Base-by-base conservation (phyloP, 2,888 invertebrate genomes). In the Alloscopus bannaensis region DNA sequence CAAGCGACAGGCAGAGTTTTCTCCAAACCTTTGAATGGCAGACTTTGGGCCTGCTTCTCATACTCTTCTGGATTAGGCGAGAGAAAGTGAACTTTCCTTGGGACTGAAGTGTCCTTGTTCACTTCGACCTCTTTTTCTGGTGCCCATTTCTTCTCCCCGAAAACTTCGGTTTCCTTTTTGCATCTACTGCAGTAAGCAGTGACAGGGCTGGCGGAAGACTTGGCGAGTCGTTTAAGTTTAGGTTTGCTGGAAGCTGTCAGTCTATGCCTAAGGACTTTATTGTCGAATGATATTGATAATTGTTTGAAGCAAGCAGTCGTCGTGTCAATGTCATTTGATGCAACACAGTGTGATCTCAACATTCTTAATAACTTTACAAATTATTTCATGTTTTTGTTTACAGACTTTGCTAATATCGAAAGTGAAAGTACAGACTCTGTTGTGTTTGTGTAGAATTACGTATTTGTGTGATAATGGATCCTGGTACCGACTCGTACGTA, bases 51-150 rank as follows among this genome's bases (percentile, higher is more conserved):
- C 18, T 55, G 36, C 24, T 57, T 68, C 4, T 66, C 59, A 66
- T 40, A 57, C 42, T 57, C 66, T 66, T 75, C 59, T 13, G n/a
- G n/a, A n/a, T n/a, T n/a, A n/a, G n/a, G n/a, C n/a, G n/a, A n/a
- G n/a, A n/a, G n/a, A 45, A 68, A 57, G 1, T 73, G 45, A 50
- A 73, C 73, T 28, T 65, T 65, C n/a, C 29, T 72, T 26, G 31
- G 26, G 31, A 24, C 4, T 22, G 47, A 24, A 8, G 29, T 73
- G 1, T 66, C 75, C 28, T 75, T 75, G 13, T 59, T 65, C n/a
- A 70, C 69, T 8, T 77, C 60, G n/a, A 77, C 69, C 26, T 77
- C 64, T n/a, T 77, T 77, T 26, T 77, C 69, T 2, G 64, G 4
- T 11, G 31, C 4, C 45, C 24, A 18, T 8, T 59, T 11, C 20